Evolutionary conservation across 2,113 vertebrate species (phyloP), one percentile per base, ranked within the genome.

Genomic region (Elachura formosa): DNA sequence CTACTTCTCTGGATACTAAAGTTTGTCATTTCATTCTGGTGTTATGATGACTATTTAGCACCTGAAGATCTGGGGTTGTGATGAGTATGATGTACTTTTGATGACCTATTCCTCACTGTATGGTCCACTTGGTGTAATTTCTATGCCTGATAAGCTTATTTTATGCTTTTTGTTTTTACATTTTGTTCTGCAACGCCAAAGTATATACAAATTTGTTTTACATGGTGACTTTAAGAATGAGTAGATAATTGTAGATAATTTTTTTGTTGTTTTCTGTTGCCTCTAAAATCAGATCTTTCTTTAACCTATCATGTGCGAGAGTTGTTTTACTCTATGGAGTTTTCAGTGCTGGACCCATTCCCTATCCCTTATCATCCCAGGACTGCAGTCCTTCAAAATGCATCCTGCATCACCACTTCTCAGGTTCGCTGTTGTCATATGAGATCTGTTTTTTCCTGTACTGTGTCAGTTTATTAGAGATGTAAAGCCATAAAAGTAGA

Each of bases 321-420:
- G 17, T 20, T 71, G 3, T 15, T 78, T 56, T 55, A 29, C 8
- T 12, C 12, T 5, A 0, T 34, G 29, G 5, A 16, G 0, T 43
- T 82, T 74, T 40, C 21, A 52, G 12, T 24, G 46, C 12, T 19
- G 63, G 24, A 23, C 1, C 13, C 16, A 4, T 74, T 84, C 24
- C 29, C 20, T 55, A 31, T 16, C 12, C 8, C 7, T 63, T 55
- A 19, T 54, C 15, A 41, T 36, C 11, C 18, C 18, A 89, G 28
- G 13, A 34, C 10, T 48, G 10, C 14, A 34, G 13, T 43, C 25
- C 22, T 72, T 14, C 18, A 21, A 1, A 2, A 48, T 16, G 4
- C 17, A 49, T 52, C 9, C n/a, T 45, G 2, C 11, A 24, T 13
- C 23, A 58, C 25, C 17, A 19, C 14, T 48, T 90, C 34, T 67